phyloP scores from a whole-genome alignment of 2,113 vertebrate genomes.

The Pagrus major region DNA sequence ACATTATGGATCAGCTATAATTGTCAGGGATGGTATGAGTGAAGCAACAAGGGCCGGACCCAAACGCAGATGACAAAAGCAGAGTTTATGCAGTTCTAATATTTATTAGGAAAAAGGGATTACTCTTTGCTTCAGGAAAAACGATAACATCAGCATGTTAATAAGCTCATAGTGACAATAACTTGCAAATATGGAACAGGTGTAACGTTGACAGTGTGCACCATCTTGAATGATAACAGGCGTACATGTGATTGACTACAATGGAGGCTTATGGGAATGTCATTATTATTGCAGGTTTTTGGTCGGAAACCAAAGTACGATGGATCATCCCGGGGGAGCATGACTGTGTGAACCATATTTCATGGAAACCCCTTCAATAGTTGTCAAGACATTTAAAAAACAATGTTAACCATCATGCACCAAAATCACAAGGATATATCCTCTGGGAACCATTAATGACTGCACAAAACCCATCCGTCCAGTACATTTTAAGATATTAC shows the following conservation, averaged over 20 bases:
- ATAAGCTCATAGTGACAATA: not conserved
- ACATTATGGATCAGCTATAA: constrained; percentile 36
- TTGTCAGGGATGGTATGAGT: too few relatives aligned
- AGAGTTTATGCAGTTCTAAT: too few relatives aligned
- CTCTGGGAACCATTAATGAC: not conserved
- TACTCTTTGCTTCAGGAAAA: not conserved
- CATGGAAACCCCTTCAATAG: not conserved
- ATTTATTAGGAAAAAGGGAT: too few relatives aligned
- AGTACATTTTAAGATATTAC: not conserved
- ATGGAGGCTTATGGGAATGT: not conserved
- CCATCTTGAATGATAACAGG: not conserved
- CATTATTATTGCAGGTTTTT: not conserved
- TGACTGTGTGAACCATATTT: not conserved
- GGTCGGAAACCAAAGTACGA: too few relatives aligned
- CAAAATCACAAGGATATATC: not conserved
- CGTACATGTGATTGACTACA: not conserved
- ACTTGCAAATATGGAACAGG: not conserved
- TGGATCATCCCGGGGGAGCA: too few relatives aligned
- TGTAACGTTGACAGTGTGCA: not conserved
- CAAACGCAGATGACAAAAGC: too few relatives aligned
- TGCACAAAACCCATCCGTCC: not conserved
- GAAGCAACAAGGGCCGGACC: too few relatives aligned
- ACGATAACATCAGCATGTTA: not conserved
- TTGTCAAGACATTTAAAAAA: not conserved
- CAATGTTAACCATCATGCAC: too few relatives aligned